Conservation (phyloP, 2,113 vertebrate species). For the Corythornis cristatus region DNA sequence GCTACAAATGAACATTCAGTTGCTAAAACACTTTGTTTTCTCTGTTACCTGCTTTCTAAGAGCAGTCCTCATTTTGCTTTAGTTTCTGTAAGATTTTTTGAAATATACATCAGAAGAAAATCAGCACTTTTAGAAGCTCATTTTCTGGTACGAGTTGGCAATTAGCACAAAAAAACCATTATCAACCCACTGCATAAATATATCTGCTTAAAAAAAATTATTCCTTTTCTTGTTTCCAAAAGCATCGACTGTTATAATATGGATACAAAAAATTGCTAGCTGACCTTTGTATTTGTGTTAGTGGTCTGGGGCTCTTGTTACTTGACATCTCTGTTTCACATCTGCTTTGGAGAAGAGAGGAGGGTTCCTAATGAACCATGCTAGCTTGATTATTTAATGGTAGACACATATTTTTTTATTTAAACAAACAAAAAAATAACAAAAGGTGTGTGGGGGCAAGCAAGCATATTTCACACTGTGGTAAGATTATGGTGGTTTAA, state of each 20-base stretch:
- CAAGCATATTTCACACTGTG: neutral
- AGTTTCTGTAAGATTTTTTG: neutral
- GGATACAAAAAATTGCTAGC: neutral
- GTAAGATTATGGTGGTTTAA: neutral
- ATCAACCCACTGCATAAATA: neutral
- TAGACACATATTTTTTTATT: neutral
- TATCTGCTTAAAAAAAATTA: neutral
- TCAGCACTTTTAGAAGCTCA: neutral
- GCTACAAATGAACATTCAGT: neutral
- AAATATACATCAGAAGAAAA: neutral
- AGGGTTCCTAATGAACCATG: neutral
- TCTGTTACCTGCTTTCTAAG: neutral
- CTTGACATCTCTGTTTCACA: neutral
- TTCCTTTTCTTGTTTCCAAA: constrained; percentile 19
- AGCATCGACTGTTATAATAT: neutral
- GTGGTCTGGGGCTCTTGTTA: neutral
- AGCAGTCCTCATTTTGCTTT: neutral
- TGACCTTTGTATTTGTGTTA: neutral
- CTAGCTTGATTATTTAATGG: neutral
- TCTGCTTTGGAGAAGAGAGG: neutral
- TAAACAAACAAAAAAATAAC: neutral
- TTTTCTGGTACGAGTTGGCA: neutral
- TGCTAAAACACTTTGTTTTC: neutral
- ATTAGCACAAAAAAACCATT: neutral
- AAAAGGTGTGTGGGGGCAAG: too few species aligned